Percentiles rank a stretch among this genome's conserved stretches.
Evolutionary conservation across 2,797 vertebrate species (phyloP).

Genomic region (Sebastolobus alascanus): DNA sequence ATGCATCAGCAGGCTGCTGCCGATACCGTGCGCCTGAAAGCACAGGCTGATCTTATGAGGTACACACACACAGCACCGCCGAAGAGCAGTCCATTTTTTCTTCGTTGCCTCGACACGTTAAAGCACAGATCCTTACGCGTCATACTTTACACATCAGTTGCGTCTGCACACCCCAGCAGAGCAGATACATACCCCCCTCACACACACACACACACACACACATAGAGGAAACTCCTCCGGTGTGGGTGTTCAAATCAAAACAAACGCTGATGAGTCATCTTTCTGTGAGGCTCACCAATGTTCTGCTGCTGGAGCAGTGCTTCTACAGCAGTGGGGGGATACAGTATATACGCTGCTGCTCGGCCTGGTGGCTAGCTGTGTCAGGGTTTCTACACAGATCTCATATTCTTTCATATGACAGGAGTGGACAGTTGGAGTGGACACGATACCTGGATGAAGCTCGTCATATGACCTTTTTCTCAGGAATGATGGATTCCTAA

Average conservation of each 20-base stretch:
- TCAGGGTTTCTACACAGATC: constrained; percentile 57
- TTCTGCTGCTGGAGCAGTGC: constrained; percentile 69
- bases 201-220: constrained; percentile 47
- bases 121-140: constrained; percentile 33
- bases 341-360: constrained; percentile 43
- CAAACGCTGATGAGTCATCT: constrained; percentile 85
- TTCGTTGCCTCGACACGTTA: constrained; percentile 29
- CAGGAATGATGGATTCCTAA: constrained; percentile 1
- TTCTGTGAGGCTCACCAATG: constrained; percentile 70
- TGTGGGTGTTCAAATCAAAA: constrained; percentile 82
- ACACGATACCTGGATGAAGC: neutral
- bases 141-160: constrained; percentile 56
- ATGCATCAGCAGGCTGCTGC: constrained; percentile 58
- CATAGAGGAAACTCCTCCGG: constrained; percentile 80
- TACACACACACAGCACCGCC: neutral
- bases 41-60: constrained; percentile 49
- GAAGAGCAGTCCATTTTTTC: constrained; percentile 38
- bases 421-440: constrained; percentile 13
- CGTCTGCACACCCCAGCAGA: constrained; percentile 52
- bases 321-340: constrained; percentile 49
- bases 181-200: constrained; percentile 29
- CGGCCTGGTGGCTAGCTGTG: constrained; percentile 53
- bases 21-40: constrained; percentile 30
- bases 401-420: constrained; percentile 38
- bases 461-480: constrained; percentile 1